phyloP scores from a whole-genome alignment of 1,140 invertebrate species.

The Ostrea denselamellosa region DNA sequence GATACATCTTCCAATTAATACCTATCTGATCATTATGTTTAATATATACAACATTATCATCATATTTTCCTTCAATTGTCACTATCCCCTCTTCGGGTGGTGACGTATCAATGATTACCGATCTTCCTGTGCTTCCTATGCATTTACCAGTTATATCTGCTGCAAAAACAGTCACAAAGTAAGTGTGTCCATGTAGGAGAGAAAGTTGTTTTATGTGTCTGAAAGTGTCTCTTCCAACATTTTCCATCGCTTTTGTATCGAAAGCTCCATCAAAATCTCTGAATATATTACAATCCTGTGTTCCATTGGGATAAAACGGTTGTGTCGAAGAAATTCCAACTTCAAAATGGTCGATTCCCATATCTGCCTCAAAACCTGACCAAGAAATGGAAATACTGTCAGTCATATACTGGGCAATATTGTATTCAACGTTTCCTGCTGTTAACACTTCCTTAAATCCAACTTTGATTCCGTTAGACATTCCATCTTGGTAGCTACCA shows the following conservation, averaged over 20 bases:
- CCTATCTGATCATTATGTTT: conserved; percentile 8
- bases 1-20: conserved; percentile 44
- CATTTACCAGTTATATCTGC: conserved; percentile 48
- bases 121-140: background rate
- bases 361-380: background rate
- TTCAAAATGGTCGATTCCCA: conserved; percentile 55
- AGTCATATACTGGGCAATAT: background rate
- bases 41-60: conserved; percentile 42
- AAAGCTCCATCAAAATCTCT: conserved; percentile 57
- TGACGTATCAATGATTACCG: conserved; percentile 53
- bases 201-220: conserved; percentile 38
- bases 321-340: conserved; percentile 49
- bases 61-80: conserved; percentile 16
- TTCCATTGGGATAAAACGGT: background rate
- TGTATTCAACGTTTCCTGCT: background rate
- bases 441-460: conserved; percentile 47
- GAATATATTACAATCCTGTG: background rate
- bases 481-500: conserved; percentile 58
- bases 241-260: conserved; percentile 41
- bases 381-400: background rate
- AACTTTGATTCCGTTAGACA: conserved; percentile 61
- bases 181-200: conserved; percentile 45
- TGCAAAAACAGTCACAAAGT: conserved; percentile 54
- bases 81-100: conserved; percentile 37
- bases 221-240: background rate